Evolutionary conservation across 2,797 vertebrate species (phyloP).

Genomic region (Spinus olivaceus): DNA sequence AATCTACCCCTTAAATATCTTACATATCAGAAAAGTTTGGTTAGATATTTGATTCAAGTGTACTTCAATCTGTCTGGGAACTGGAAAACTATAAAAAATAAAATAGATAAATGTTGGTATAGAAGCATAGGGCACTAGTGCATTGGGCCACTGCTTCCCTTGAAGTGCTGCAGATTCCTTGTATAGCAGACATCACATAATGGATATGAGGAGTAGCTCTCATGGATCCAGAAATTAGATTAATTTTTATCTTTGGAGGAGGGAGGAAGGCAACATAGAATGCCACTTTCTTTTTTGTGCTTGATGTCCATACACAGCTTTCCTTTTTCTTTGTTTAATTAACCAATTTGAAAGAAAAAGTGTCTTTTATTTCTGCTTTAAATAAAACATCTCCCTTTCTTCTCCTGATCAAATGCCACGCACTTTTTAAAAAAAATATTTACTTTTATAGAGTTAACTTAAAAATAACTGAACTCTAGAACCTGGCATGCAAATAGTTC

Average conservation of each 20-base stretch:
- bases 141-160: not conserved
- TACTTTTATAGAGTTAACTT: not conserved
- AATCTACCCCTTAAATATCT: not conserved
- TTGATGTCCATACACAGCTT: not conserved
- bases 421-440: not conserved
- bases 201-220: not conserved
- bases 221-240: not conserved
- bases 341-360: not conserved
- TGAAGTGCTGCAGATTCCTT: not conserved
- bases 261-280: not conserved
- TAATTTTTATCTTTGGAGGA: not conserved
- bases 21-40: not conserved
- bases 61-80: not conserved
- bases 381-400: not conserved
- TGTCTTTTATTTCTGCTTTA: not conserved
- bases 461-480: slow-evolving; percentile 57
- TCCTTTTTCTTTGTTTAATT: not conserved
- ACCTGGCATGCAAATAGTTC: slow-evolving; percentile 26
- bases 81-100: not conserved
- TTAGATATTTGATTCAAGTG: not conserved
- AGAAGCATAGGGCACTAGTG: not conserved
- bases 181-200: not conserved
- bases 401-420: not conserved
- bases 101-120: not conserved
- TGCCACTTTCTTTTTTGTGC: not conserved